phyloP scores from a whole-genome alignment of 2,888 invertebrate species.

The Steinernema hermaphroditum region DNA sequence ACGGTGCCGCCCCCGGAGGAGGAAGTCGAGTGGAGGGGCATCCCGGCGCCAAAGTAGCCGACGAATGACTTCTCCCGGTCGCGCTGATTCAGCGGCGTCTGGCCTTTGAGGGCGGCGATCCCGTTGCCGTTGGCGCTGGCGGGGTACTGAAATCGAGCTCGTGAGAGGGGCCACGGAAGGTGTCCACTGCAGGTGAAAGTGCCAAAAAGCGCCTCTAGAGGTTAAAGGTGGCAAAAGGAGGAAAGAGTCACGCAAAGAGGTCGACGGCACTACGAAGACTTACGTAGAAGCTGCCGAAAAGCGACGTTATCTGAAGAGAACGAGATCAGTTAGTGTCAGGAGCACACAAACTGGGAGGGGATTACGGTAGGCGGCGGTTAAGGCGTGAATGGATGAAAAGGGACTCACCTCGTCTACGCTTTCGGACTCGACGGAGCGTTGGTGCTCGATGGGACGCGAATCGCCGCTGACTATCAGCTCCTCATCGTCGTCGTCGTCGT shows the following conservation, averaged over 20 bases:
- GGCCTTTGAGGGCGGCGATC: slow-evolving; percentile 35
- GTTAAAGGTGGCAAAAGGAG: not conserved
- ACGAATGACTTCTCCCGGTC: slow-evolving; percentile 86
- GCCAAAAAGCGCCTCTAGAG: not conserved
- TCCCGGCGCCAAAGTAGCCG: slow-evolving; percentile 81
- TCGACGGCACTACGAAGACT: slow-evolving; percentile 43
- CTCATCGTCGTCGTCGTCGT: slow-evolving; percentile 37
- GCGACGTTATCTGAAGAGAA: slow-evolving; percentile 58
- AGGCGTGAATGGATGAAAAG: too few relatives aligned
- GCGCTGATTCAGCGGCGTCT: slow-evolving; percentile 48
- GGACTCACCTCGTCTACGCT: slow-evolving; percentile 88
- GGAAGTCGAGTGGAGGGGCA: not conserved
- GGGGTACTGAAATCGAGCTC: slow-evolving; percentile 32
- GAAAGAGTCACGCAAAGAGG: slow-evolving; percentile 26
- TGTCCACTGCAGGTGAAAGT: not conserved
- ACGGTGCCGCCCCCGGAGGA: slow-evolving; percentile 56
- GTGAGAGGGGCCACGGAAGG: not conserved
- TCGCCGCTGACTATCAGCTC: slow-evolving; percentile 31
- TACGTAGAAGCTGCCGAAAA: slow-evolving; percentile 66
- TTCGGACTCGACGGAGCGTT: slow-evolving; percentile 76
- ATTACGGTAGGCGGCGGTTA: not conserved
- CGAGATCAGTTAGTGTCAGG: not conserved
- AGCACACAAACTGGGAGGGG: not conserved
- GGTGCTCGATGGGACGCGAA: slow-evolving; percentile 33
- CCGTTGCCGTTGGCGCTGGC: slow-evolving; percentile 32